Base-by-base conservation (phyloP, 2,113 vertebrate genomes). In the Melierax canorus region DNA sequence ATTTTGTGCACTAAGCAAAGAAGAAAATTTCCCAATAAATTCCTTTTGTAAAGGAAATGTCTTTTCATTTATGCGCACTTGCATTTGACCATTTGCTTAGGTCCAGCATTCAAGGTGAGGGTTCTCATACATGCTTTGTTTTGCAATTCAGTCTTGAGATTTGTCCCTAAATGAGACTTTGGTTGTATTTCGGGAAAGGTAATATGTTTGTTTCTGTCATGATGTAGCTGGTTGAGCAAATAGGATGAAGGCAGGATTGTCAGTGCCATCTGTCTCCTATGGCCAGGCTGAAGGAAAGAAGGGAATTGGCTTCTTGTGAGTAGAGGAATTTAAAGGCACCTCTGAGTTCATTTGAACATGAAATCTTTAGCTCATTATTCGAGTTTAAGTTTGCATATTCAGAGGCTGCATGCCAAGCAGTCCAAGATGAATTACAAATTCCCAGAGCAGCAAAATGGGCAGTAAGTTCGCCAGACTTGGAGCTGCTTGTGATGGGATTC, bases 361-460 rank as follows among this genome's bases (percentile, higher is more conserved):
- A 55, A 72, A 60, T 89, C 71, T 81, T 50, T 62, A 69, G 38
- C 87, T 90, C 41, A 18, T 77, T 34, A 22, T 36, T 91, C 48
- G 72, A 48, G 81, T 32, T 75, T 46, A 60, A 45, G 78, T 89
- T 91, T 85, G 69, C 73, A 62, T 63, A 45, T 89, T 62, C 69
- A n/a, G 92, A 72, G 80, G 36, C 92, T 84, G 51, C 60, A 10
- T 46, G 86, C 90, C 81, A 90, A 43, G 6, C 55, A 6, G 55
- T 92, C 46, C 5, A 22, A 72, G 75, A 69, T 71, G 71, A 88
- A 73, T 75, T 91, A 68, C 69, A 87, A 53, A 85, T 86, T 91
- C 89, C 91, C 87, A 82, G 86, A 90, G 84, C 91, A 82, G 67
- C 77, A 76, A 27, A 85, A 38, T 77, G 91, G 91, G 46, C 80